These are phyloP conservation scores for Clarias laeviceps DNA, from an alignment of 2,797 vertebrate genomes.

Conservation along the genomic window DNA sequence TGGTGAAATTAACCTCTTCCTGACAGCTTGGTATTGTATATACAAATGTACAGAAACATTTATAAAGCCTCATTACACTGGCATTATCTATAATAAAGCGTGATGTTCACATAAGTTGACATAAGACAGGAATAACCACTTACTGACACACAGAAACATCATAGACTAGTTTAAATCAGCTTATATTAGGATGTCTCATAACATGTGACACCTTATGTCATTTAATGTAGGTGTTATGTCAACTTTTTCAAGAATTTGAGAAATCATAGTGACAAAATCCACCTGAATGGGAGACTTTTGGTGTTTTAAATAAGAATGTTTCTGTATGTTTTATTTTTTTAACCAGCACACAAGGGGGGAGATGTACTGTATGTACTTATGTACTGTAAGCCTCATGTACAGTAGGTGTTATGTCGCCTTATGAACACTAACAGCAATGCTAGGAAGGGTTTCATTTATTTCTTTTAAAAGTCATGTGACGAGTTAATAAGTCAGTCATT, in stretches of 20 bases:
- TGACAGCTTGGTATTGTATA: neutral
- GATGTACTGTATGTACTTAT: no score
- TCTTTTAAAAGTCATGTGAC: neutral
- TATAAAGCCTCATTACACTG: neutral
- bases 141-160: neutral
- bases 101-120: neutral
- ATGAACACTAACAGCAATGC: neutral
- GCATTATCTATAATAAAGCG: neutral
- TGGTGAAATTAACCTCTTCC: neutral
- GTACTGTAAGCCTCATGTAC: neutral
- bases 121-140: neutral
- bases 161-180: neutral
- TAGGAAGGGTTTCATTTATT: neutral
- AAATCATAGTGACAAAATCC: neutral
- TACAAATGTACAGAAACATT: neutral
- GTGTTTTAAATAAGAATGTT: neutral
- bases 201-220: neutral
- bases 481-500: neutral
- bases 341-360: no score
- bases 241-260: neutral
- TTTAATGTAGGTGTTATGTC: neutral
- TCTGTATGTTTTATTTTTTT: neutral
- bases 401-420: neutral
- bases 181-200: neutral
- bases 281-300: no score